Conservation (phyloP, 2,888 invertebrate species). For the Chaetogeoica ovagalla region DNA sequence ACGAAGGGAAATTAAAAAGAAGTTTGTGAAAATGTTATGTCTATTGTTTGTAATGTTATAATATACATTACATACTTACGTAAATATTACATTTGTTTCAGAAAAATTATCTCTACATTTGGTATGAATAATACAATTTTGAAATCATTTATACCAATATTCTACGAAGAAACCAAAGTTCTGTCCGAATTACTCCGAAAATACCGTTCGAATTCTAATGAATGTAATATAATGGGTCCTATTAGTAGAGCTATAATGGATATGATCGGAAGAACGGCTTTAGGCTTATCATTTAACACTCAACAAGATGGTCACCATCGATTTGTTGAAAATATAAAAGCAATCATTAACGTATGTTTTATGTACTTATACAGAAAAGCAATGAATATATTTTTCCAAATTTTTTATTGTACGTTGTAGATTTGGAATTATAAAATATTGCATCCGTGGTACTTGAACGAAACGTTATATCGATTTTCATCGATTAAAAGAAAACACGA, state of each 20-base stretch:
- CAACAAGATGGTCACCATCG: conserved; percentile 26
- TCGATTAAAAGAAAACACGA: background rate
- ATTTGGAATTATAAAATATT: conserved; percentile 19
- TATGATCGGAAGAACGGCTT: conserved; percentile 54
- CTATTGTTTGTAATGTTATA: no score
- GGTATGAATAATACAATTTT: conserved; percentile 27
- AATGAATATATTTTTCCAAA: no score
- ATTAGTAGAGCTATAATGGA: conserved; percentile 54
- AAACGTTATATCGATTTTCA: conserved; percentile 14
- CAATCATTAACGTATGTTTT: background rate
- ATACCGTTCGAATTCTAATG: conserved; percentile 6
- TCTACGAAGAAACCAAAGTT: background rate
- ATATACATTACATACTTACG: no score
- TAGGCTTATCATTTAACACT: conserved; percentile 54
- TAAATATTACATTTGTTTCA: background rate
- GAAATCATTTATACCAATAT: conserved; percentile 24
- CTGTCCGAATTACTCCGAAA: background rate
- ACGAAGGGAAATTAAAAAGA: no score
- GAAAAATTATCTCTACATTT: conserved; percentile 31
- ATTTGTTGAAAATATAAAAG: conserved; percentile 26
- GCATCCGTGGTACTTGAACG: conserved; percentile 38
- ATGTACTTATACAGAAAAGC: background rate
- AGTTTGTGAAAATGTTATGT: no score
- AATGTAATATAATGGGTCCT: conserved; percentile 22
- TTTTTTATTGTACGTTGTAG: background rate